Base-by-base conservation (phyloP, 2,888 invertebrate genomes). In the Nomada fucata region DNA sequence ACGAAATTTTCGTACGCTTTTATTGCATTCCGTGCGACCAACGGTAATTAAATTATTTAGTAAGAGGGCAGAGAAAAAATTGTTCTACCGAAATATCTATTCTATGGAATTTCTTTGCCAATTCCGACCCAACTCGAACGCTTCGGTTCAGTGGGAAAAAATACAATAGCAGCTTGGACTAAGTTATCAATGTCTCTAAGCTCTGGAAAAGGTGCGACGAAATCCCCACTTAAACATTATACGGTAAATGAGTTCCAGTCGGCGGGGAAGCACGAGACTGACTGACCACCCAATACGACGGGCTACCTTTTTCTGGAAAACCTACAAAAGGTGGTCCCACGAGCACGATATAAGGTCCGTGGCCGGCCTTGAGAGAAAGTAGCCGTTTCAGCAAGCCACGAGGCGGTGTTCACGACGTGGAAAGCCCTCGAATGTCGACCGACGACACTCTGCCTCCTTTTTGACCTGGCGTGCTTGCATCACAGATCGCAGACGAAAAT, bases 281-380 rank as follows among this genome's bases (percentile, higher is more conserved):
- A 53, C 42, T 9, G 36, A 47, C n/a, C 20, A 18, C 50, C 59
- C 10, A 57, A 23, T 2, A 23, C 23, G 10, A 4, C 9, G n/a
- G 11, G 44, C 42, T 44, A 26, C 1, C 42, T 52, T 60, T 36
- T 67, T 74, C 11, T n/a, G 52, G 67, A 52, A 67, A 60, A 67
- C 11, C 50, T 65, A 47, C 55, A 11, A 67, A 42, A 26, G 20
- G 9, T 10, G 36, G 11, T 26, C n/a, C 15, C 15, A 15, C 23
- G 44, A 15, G 11, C 36, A 9, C 11, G 13, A 23, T 26, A 47
- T 23, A 59, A 57, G 18, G 59, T 55, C 55, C 5, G 20, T 10
- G 57, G 65, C 18, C 50, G 50, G n/a, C 67, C 74, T 74, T 74
- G 67, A 20, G n/a, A 26, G 67, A 67, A 74, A 74, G 74, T 60